Evolutionary conservation across 53 echinoderm and acorn worm species (phyloP).

Genomic region (Luidia sarsii): DNA sequence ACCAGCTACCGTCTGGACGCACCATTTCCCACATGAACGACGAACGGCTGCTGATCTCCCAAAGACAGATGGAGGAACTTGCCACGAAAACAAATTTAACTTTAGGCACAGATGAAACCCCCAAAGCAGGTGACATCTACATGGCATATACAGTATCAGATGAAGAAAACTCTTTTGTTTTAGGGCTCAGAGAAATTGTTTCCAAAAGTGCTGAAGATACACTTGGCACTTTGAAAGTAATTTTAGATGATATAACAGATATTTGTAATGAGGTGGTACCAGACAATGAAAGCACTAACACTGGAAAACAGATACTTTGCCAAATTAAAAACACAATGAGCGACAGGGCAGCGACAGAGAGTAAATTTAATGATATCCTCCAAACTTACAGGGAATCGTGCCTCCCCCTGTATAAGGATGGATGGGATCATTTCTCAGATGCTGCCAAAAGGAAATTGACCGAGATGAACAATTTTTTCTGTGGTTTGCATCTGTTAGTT

Average conservation of each 20-base stretch:
- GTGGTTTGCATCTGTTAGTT: slow-evolving; percentile 4
- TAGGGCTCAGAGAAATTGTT: slow-evolving; percentile 22
- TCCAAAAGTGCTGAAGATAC: slow-evolving; percentile 8
- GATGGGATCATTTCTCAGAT: slow-evolving; percentile 33
- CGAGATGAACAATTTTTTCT: slow-evolving; percentile 31
- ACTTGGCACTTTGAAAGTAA: background rate
- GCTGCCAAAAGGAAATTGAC: background rate
- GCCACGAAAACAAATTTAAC: background rate
- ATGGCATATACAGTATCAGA: slow-evolving; percentile 10
- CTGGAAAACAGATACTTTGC: background rate
- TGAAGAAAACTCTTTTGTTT: slow-evolving; percentile 10
- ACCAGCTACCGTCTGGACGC: slow-evolving; percentile 18
- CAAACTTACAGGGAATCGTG: background rate
- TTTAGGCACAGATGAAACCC: slow-evolving; percentile 17
- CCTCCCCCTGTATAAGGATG: slow-evolving; percentile 21
- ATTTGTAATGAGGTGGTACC: background rate
- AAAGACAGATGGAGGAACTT: slow-evolving; percentile 11
- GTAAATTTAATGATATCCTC: slow-evolving; percentile 11
- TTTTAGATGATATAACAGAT: background rate
- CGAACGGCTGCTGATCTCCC: slow-evolving; percentile 23
- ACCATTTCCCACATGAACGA: slow-evolving; percentile 45
- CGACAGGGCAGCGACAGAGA: slow-evolving; percentile 3
- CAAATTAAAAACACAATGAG: slow-evolving; percentile 27
- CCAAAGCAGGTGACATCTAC: slow-evolving; percentile 2
- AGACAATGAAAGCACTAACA: slow-evolving; percentile 12